Conservation (phyloP, 2,113 vertebrate genomes). For the Xiphorhynchus elegans region DNA sequence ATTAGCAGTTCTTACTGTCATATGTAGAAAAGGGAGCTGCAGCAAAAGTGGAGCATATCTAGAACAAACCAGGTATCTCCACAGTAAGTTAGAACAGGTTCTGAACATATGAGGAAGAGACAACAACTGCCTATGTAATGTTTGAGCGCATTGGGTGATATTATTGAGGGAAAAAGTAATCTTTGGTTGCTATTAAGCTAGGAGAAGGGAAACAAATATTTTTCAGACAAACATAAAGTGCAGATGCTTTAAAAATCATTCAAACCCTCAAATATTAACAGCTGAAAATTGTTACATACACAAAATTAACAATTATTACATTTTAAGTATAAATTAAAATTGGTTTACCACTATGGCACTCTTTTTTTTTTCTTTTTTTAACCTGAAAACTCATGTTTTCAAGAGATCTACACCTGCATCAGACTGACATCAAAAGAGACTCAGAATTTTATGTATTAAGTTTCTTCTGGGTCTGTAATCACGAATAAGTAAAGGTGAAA, state of each 20-base stretch:
- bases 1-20: background rate
- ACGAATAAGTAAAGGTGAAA: background rate
- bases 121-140: background rate
- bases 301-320: constrained; percentile 4
- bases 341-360: constrained; percentile 20
- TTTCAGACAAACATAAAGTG: background rate
- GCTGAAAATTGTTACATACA: constrained; percentile 8
- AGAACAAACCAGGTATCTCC: background rate
- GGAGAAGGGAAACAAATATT: background rate
- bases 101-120: background rate
- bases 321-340: background rate
- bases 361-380: background rate
- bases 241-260: background rate
- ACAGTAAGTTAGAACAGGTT: background rate
- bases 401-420: background rate
- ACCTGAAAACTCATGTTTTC: background rate
- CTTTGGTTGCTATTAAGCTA: background rate
- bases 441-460: background rate
- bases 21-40: background rate
- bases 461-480: background rate
- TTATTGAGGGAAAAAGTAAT: background rate
- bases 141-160: background rate
- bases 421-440: background rate
- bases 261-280: background rate
- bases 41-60: background rate